A percentile compares a stretch with the other conserved stretches of the same genome.
Evolutionary conservation across 1,140 invertebrate genomes (phyloP).

Genomic region (Pogonus chalceus): DNA sequence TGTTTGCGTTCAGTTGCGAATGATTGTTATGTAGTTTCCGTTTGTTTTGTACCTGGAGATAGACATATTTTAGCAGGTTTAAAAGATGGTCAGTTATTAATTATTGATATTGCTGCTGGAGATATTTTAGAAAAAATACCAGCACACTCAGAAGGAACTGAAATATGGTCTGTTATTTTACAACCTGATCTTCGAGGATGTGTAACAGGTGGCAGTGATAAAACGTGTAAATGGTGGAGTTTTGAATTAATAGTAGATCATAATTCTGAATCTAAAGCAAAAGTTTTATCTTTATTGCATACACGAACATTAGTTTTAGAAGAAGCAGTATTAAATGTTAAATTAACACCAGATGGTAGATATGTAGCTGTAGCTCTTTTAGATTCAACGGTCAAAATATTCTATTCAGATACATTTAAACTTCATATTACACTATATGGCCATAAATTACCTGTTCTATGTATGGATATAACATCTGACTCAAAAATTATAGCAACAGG

Average conservation of each 20-base stretch:
- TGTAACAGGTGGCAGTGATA: slow-evolving; percentile 77
- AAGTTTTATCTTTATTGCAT: slow-evolving; percentile 70
- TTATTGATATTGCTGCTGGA: slow-evolving; percentile 78
- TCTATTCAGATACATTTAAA: slow-evolving; percentile 89
- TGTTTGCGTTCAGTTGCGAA: slow-evolving; percentile 66
- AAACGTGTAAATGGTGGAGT: slow-evolving; percentile 88
- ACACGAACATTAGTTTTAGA: slow-evolving; percentile 74
- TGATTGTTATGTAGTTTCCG: neutral
- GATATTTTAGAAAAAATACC: slow-evolving; percentile 64
- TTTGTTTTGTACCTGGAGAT: slow-evolving; percentile 78
- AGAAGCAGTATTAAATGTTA: slow-evolving; percentile 74
- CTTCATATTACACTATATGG: slow-evolving; percentile 89
- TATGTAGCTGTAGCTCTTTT: slow-evolving; percentile 83
- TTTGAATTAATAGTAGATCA: slow-evolving; percentile 73
- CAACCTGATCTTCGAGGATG: slow-evolving; percentile 69
- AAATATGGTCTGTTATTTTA: slow-evolving; percentile 70
- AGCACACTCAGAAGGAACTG: slow-evolving; percentile 57
- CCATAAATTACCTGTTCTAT: slow-evolving; percentile 88
- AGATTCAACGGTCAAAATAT: slow-evolving; percentile 92
- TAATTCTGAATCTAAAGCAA: slow-evolving; percentile 46
- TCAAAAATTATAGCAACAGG: slow-evolving; percentile 84
- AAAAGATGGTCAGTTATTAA: slow-evolving; percentile 74
- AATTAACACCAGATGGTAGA: slow-evolving; percentile 74
- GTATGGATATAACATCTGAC: slow-evolving; percentile 91
- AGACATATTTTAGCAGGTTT: slow-evolving; percentile 81